Evolutionary conservation across 92 coral and sea anemone genomes (phyloP).

Genomic region (Galaxea fascicularis): DNA sequence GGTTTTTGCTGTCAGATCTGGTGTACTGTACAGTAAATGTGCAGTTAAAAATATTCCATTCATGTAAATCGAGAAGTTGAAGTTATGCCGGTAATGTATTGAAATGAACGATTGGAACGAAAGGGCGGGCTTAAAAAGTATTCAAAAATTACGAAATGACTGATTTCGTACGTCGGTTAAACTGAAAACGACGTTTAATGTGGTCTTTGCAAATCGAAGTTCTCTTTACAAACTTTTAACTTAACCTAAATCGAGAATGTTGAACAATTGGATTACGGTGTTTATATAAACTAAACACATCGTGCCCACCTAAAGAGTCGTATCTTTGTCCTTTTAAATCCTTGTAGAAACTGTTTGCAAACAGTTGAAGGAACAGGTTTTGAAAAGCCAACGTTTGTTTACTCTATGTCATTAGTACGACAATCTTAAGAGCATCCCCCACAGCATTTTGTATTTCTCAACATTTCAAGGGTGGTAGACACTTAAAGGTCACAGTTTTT

Average conservation of each 20-base stretch:
- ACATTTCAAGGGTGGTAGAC: not conserved
- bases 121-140: slow-evolving; percentile 9
- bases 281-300: not conserved
- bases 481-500: slow-evolving; percentile 9
- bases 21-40: not conserved
- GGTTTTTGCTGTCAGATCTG: not conserved
- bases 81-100: not conserved
- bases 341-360: slow-evolving; percentile 14
- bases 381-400: slow-evolving; percentile 41
- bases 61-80: slow-evolving; percentile 1
- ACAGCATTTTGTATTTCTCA: not conserved
- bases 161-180: not conserved
- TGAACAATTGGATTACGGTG: not conserved
- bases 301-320: not conserved
- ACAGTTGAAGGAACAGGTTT: slow-evolving; percentile 2
- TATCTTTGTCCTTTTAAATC: slow-evolving; percentile 30
- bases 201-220: not conserved
- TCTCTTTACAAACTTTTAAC: not conserved
- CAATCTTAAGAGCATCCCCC: not conserved
- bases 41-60: not conserved
- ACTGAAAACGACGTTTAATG: not conserved
- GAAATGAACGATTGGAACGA: slow-evolving; percentile 21
- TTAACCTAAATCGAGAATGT: not conserved
- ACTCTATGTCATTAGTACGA: not conserved
- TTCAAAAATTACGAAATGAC: not conserved